phyloP scores from a whole-genome alignment of 2,113 vertebrate species.

The Egretta garzetta region DNA sequence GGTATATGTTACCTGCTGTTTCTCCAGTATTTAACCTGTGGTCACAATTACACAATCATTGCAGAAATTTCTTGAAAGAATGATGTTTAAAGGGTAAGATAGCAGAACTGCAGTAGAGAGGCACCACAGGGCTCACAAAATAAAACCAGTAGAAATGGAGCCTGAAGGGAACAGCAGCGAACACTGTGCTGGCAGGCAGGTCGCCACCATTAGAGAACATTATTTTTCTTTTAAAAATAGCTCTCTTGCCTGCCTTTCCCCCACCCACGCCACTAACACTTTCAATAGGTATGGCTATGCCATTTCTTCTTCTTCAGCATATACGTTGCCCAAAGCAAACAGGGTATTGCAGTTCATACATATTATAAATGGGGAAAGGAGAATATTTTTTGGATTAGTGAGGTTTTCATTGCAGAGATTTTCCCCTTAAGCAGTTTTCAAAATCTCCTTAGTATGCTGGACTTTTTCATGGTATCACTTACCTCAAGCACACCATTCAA shows the following conservation, averaged over 20 bases:
- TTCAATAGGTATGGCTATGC: not conserved
- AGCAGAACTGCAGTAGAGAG: not conserved
- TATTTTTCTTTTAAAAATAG: not conserved
- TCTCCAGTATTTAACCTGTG: not conserved
- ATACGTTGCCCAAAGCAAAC: conserved; percentile 26
- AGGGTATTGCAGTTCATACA: not conserved
- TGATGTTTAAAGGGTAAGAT: not conserved
- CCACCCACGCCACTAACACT: not conserved
- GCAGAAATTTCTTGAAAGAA: not conserved
- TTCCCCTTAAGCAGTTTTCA: conserved; percentile 45
- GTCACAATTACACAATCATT: not conserved
- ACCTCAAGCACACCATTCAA: conserved; percentile 40
- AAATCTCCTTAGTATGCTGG: conserved; percentile 24
- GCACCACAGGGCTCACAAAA: not conserved
- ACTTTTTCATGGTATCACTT: conserved; percentile 50
- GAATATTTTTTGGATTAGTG: conserved; percentile 55
- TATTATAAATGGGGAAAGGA: conserved; percentile 21
- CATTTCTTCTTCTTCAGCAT: not conserved
- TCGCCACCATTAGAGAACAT: not conserved
- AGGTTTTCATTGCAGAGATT: conserved; percentile 38
- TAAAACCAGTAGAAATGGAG: not conserved
- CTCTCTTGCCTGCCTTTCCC: not conserved
- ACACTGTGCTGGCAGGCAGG: not conserved
- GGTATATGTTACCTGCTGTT: not conserved
- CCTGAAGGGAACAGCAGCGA: not conserved